These are phyloP conservation scores for Plotosus lineatus DNA, from an alignment of 2,113 vertebrate genomes.

Conservation along the genomic window DNA sequence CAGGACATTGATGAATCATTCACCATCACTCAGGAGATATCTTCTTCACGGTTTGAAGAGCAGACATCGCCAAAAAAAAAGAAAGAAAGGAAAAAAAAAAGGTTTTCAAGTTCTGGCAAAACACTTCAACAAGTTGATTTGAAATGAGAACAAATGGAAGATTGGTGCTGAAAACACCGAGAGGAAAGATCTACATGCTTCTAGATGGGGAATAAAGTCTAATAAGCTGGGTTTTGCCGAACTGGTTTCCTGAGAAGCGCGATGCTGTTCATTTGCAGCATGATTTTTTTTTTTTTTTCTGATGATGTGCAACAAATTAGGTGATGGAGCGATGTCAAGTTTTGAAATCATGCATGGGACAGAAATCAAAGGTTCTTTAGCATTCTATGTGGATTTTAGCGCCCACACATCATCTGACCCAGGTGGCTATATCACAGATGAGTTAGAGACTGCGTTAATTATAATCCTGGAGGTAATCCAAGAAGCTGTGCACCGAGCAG, in stretches of 20 bases:
- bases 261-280: neutral
- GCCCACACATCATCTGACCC: constrained; percentile 45
- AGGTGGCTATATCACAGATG: constrained; percentile 51
- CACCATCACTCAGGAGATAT: neutral
- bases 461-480: constrained; percentile 58
- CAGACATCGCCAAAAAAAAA: too few species aligned
- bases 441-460: constrained; percentile 54
- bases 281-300: neutral
- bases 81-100: constrained; percentile 12
- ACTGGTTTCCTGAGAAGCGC: neutral
- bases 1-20: constrained; percentile 12
- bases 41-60: constrained; percentile 11
- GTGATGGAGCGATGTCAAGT: neutral
- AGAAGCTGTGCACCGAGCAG: constrained; percentile 38
- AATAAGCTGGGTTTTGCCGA: neutral
- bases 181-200: neutral
- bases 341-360: neutral
- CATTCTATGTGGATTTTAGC: neutral
- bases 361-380: neutral
- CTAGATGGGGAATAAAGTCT: neutral
- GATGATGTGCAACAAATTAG: neutral
- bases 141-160: neutral
- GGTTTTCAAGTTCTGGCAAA: neutral
- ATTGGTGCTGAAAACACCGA: neutral
- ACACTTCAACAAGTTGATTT: neutral